Evolutionary conservation across 2,113 vertebrate genomes (phyloP).

Genomic region (Hydropotes inermis): DNA sequence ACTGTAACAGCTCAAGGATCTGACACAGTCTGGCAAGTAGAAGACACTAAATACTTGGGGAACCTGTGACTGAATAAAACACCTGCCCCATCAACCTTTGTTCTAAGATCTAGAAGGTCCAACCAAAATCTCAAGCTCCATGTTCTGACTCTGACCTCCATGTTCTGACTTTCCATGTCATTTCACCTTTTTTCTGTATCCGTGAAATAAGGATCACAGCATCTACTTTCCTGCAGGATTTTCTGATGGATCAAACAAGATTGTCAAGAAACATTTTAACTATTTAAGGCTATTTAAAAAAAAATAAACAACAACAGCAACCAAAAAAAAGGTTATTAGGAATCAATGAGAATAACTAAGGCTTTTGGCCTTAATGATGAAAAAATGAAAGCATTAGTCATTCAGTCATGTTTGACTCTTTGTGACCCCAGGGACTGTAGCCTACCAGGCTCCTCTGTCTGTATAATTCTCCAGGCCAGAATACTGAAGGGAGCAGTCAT

Average conservation of each 20-base stretch:
- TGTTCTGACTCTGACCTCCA: background rate
- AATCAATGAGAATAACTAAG: background rate
- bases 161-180: background rate
- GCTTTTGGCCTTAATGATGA: background rate
- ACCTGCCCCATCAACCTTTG: background rate
- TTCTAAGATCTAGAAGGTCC: background rate
- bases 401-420: background rate
- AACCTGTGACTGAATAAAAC: background rate
- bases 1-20: background rate
- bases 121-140: background rate
- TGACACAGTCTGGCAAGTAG: background rate
- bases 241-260: background rate
- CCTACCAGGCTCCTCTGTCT: background rate
- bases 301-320: background rate
- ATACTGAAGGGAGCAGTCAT: background rate
- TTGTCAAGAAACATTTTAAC: background rate
- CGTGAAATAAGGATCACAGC: background rate
- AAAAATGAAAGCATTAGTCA: background rate
- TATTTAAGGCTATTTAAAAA: background rate
- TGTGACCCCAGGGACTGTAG: background rate
- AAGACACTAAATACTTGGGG: background rate
- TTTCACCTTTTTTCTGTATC: constrained; percentile 10
- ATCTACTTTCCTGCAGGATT: background rate
- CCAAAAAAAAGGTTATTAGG: background rate
- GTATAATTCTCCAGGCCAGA: background rate